A percentile compares a stretch with the other conserved stretches of the same genome.
Conservation (phyloP, 1,140 invertebrate species). For the Cydia strobilella region DNA sequence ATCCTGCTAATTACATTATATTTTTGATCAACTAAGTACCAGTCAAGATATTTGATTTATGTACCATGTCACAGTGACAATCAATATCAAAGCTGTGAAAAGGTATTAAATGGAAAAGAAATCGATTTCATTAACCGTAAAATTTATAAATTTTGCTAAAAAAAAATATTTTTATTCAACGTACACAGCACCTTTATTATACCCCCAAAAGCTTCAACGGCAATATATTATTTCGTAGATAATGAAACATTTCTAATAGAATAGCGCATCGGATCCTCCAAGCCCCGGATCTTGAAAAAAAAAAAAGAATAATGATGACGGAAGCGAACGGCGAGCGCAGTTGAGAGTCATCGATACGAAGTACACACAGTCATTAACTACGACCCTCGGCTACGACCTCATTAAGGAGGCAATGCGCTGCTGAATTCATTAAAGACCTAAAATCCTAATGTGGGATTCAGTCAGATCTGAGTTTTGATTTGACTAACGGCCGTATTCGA, state of each 20-base stretch:
- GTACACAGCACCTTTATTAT: neutral
- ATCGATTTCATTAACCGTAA: too few relatives aligned
- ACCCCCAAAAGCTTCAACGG: neutral
- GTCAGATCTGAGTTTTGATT: neutral
- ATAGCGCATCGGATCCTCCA: slow-evolving; percentile 18
- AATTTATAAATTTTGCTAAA: neutral
- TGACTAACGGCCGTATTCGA: too few relatives aligned
- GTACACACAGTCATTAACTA: slow-evolving; percentile 35
- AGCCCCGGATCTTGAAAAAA: slow-evolving; percentile 31
- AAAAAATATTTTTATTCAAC: neutral
- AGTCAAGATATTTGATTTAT: too few relatives aligned
- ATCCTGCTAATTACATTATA: too few relatives aligned
- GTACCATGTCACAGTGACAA: neutral
- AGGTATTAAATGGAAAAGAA: too few relatives aligned
- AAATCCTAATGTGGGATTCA: neutral
- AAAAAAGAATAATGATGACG: slow-evolving; percentile 47
- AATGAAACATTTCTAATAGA: slow-evolving; percentile 24
- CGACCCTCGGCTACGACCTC: slow-evolving; percentile 48
- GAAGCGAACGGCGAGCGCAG: slow-evolving; percentile 37
- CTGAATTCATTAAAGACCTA: slow-evolving; percentile 21
- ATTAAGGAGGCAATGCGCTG: slow-evolving; percentile 51
- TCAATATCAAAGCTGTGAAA: too few relatives aligned
- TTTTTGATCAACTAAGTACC: too few relatives aligned
- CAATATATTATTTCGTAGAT: slow-evolving; percentile 15
- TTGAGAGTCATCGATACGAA: slow-evolving; percentile 49